A percentile compares a stretch with the other conserved stretches of the same genome.
These are phyloP conservation scores for Mizuhopecten yessoensis DNA, from an alignment of 1,140 invertebrate species.

Conservation along the genomic window DNA sequence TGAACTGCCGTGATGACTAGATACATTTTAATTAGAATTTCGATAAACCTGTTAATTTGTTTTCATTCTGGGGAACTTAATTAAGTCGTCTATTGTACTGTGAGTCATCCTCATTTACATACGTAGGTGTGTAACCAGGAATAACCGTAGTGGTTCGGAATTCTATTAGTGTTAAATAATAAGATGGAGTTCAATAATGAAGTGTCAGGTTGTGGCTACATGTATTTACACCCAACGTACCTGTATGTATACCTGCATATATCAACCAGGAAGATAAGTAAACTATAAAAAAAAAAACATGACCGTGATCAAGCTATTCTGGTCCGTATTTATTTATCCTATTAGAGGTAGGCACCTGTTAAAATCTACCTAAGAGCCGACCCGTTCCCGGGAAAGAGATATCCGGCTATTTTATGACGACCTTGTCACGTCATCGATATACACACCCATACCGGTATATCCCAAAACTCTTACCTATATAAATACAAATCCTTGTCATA, in stretches of 20 bases:
- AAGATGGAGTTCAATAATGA: too few relatives aligned
- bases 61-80: too few relatives aligned
- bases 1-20: too few relatives aligned
- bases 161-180: too few relatives aligned
- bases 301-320: not conserved
- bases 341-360: not conserved
- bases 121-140: too few relatives aligned
- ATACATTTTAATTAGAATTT: too few relatives aligned
- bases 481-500: not conserved
- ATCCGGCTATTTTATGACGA: not conserved
- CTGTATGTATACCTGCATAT: not conserved
- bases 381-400: not conserved
- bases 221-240: too few relatives aligned
- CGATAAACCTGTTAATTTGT: too few relatives aligned
- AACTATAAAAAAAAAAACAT: not conserved
- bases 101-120: too few relatives aligned
- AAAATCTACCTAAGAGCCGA: conserved; percentile 15
- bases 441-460: not conserved
- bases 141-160: too few relatives aligned
- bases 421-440: not conserved
- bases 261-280: not conserved
- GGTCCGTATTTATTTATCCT: not conserved
- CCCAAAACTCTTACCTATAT: not conserved
- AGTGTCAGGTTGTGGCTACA: too few relatives aligned
- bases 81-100: too few relatives aligned